Evolutionary conservation across 2,113 vertebrate genomes (phyloP).

Genomic region (Ciconia stormi): DNA sequence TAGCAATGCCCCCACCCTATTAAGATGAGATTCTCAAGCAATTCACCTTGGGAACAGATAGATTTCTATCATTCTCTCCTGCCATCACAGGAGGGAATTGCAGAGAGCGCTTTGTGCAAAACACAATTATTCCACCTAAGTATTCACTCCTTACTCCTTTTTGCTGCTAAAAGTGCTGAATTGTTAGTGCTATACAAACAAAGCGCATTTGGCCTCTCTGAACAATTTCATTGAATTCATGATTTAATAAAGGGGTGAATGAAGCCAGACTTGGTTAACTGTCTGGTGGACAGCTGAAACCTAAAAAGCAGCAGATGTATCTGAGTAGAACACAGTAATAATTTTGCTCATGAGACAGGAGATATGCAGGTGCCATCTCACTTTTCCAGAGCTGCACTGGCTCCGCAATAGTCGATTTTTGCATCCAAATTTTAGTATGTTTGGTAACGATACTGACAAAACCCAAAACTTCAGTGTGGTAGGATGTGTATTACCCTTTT

Average conservation of each 20-base stretch:
- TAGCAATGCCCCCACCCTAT: conserved; percentile 38
- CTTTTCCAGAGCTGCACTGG: not conserved
- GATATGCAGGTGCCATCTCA: not conserved
- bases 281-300: not conserved
- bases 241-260: not conserved
- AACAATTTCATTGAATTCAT: not conserved
- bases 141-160: not conserved
- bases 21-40: conserved; percentile 42
- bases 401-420: not conserved
- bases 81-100: not conserved
- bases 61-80: conserved; percentile 13
- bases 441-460: not conserved
- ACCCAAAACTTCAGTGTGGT: not conserved
- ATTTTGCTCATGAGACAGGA: not conserved
- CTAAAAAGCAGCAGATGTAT: not conserved
- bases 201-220: not conserved
- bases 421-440: not conserved
- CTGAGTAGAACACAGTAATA: not conserved
- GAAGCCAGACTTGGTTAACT: not conserved
- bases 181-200: not conserved
- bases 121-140: not conserved
- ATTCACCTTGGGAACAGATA: conserved; percentile 38
- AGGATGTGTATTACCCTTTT: not conserved
- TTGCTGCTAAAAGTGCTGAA: not conserved
- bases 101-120: not conserved